Base-by-base conservation (phyloP, 2,113 vertebrate genomes). In the Amazona vittata region DNA sequence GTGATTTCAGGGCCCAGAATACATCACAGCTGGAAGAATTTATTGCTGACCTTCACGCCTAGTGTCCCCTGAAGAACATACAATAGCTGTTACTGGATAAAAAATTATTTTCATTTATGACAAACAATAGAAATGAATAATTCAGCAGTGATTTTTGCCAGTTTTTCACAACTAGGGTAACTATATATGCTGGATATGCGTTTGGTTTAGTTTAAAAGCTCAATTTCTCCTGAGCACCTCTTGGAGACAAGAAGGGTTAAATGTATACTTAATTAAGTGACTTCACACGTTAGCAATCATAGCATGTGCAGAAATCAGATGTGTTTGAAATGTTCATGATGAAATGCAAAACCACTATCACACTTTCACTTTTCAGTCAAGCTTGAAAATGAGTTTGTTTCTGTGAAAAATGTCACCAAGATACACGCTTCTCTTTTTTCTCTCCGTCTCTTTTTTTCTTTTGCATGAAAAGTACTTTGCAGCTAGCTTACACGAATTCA, bases 301-400 rank as follows among this genome's bases (percentile, higher is more conserved):
- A 76, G 21, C 52, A 46, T 53, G 59, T 82, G 90, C 60, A 84
- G 85, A 87, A 91, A 92, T 96, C 64, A 87, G 82, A 81, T 79
- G 75, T 49, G 39, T 94, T 93, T 96, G 78, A 94, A 97, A 96
- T 86, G 89, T 88, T 73, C 89, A 70, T 75, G 77, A 76, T 73
- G 57, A 93, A 97, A 95, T 70, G 46, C 41, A 89, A 79, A 96
- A 69, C 44, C 43, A 90, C 85, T 82, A 90, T 84, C 80, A 83
- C 82, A 76, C 35, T 89, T 94, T 39, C 83, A 81, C 73, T 49
- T 91, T 91, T 84, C 0, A 46, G 92, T 84, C 91, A 96, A 91
- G 80, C 69, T 90, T 89, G 92, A 90, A 96, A 92, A 96, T 82
- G 65, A 16, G 52, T 64, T 94, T 90, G 49, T 83, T 93, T 96